Percentiles rank a stretch among this genome's conserved stretches.
Evolutionary conservation across 30 jellyfish, hydroid and myxozoan genomes (phyloP).

Genomic region (Chrysaora quinquecirrha): DNA sequence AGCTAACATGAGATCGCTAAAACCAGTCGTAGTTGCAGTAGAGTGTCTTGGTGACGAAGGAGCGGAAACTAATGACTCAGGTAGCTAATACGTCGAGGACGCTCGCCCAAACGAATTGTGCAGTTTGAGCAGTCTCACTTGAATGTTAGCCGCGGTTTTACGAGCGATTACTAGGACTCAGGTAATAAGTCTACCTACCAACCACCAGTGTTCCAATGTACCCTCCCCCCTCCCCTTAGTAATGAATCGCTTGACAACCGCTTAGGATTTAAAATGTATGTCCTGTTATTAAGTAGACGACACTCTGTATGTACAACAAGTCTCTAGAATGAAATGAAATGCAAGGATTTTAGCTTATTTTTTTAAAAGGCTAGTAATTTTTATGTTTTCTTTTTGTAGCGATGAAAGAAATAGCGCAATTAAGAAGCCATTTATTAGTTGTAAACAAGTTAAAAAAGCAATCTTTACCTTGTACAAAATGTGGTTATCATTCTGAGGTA

Average conservation of each 20-base stretch:
- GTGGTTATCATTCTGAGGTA: conserved; percentile 59
- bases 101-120: too few relatives aligned
- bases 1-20: too few relatives aligned
- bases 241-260: not conserved
- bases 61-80: too few relatives aligned
- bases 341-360: not conserved
- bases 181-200: too few relatives aligned
- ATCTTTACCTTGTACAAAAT: conserved; percentile 27
- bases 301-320: not conserved
- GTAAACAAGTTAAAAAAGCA: not conserved
- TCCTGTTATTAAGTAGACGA: not conserved
- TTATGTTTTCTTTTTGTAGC: conserved; percentile 27
- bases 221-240: not conserved
- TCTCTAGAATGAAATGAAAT: not conserved
- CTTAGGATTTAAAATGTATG: not conserved
- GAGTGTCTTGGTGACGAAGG: too few relatives aligned
- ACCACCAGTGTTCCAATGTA: too few relatives aligned
- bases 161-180: too few relatives aligned
- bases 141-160: too few relatives aligned
- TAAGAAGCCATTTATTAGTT: conserved; percentile 27
- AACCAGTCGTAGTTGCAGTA: too few relatives aligned
- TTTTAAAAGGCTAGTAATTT: not conserved
- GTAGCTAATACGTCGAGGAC: too few relatives aligned
- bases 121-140: too few relatives aligned
- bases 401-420: conserved; percentile 38